These are phyloP conservation scores for Petaurus breviceps DNA, from an alignment of 2,113 vertebrate species.

Conservation along the genomic window DNA sequence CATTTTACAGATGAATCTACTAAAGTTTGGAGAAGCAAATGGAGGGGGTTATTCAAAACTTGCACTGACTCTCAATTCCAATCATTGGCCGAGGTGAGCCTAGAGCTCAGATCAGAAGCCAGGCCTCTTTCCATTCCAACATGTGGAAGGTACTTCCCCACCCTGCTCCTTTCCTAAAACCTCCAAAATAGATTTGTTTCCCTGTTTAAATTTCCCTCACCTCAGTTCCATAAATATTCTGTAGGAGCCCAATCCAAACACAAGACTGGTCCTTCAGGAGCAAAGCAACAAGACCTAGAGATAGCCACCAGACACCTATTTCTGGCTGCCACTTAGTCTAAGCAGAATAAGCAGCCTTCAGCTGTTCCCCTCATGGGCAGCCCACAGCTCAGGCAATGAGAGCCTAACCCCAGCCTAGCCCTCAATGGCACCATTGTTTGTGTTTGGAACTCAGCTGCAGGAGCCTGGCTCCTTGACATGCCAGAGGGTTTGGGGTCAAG, in stretches of 20 bases:
- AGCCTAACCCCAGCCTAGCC: conserved; percentile 65
- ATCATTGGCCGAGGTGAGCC: background rate
- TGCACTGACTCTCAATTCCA: background rate
- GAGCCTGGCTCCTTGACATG: conserved; percentile 73
- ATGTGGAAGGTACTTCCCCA: background rate
- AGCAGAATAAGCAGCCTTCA: conserved; percentile 78
- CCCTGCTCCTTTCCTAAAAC: background rate
- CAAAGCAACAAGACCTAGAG: conserved; percentile 27
- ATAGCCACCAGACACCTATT: conserved; percentile 77
- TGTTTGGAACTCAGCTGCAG: conserved; percentile 57
- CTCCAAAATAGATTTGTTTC: conserved; percentile 25
- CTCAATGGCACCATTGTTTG: conserved; percentile 84
- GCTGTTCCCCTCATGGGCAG: conserved; percentile 72
- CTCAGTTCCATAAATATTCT: conserved; percentile 70
- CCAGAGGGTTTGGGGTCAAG: background rate
- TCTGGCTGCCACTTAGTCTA: conserved; percentile 70
- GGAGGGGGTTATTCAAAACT: background rate
- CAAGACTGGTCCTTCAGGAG: conserved; percentile 61
- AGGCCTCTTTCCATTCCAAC: background rate
- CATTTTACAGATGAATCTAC: background rate
- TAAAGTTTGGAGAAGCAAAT: background rate
- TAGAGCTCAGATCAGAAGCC: background rate
- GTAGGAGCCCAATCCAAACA: conserved; percentile 38
- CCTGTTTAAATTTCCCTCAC: background rate
- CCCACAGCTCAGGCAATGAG: conserved; percentile 58